These are phyloP conservation scores for Apis florea DNA, from an alignment of 1,140 invertebrate species.

Conservation along the genomic window DNA sequence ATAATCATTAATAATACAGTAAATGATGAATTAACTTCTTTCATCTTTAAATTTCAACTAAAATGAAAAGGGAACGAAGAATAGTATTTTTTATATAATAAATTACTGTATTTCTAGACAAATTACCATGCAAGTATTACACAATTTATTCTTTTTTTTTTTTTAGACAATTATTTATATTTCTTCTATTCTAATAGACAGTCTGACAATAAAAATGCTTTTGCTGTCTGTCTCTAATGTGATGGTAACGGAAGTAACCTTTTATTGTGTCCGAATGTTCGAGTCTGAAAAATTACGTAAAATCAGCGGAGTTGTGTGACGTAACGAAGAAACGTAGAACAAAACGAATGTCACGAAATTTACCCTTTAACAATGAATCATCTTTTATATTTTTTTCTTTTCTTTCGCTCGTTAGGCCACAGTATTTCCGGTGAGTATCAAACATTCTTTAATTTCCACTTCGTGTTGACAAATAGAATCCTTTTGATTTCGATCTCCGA, in stretches of 20 bases:
- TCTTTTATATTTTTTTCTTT: constrained; percentile 11
- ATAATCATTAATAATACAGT: too few species aligned
- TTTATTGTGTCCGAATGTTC: constrained; percentile 10
- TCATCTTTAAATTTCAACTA: too few species aligned
- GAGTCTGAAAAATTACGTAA: constrained; percentile 44
- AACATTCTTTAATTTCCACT: constrained; percentile 6
- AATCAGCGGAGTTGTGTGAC: constrained; percentile 5
- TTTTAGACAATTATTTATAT: constrained; percentile 1
- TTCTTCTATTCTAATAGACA: constrained; percentile 1
- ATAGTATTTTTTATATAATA: too few species aligned
- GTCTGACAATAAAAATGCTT: constrained; percentile 7
- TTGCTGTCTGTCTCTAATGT: not conserved
- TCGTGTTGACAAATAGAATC: not conserved
- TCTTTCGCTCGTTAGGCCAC: not conserved
- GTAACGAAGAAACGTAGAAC: not conserved
- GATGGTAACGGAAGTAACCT: constrained; percentile 35
- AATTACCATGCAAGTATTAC: constrained; percentile 13
- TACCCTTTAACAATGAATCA: constrained; percentile 27
- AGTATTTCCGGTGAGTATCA: constrained; percentile 1
- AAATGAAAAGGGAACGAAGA: too few species aligned
- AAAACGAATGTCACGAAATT: not conserved
- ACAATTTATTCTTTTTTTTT: constrained; percentile 6
- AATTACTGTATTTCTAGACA: not conserved
- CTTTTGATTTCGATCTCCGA: constrained; percentile 14
- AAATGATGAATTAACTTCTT: too few species aligned